Evolutionary conservation across 2,888 invertebrate genomes (phyloP), one percentile per base, ranked within the genome.

Genomic region (Bellardia bayeri): DNA sequence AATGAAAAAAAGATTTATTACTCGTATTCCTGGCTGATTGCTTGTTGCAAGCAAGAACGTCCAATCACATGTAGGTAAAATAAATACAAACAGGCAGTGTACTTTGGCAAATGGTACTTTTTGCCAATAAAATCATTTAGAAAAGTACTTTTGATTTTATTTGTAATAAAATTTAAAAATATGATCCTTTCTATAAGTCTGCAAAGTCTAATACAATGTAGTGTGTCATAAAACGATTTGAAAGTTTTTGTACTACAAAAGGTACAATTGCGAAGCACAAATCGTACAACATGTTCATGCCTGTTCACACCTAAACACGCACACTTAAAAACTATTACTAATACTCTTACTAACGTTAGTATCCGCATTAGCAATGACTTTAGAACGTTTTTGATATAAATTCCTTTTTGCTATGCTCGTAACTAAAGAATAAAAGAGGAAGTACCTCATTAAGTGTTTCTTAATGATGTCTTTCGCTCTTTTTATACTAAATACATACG

Each of bases 361-460:
- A 30, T 56, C 9, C 16, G 16, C 63, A 51, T 68, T 79, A 66
- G 23, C 49, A 54, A 63, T 61, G 49, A 30, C 63, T 74, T 49
- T 37, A 64, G 30, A 14, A 68, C 33, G 45, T 74, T 69, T 82
- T 82, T 54, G 56, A 61, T 61, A 68, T 61, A 75, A 80, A 85
- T 81, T 78, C 56, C 54, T 64, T 74, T 54, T 79, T 79, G 63
- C 42, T 54, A 74, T 23, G 1, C 23, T 23, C 23, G 23, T 68
- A 74, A 78, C 51, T 68, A 42, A 84, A 69, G n/a, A 7, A 80
- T 33, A 75, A 51, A 88, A 86, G 45, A 88, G 90, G 89, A 90
- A 89, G 89, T 89, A 79, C 88, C 86, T 89, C 90, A 90, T 89
- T 90, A 90, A 89, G 88, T 86, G 88, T 86, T 87, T 78, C 89